Evolutionary conservation across 2,113 vertebrate genomes (phyloP).

Genomic region (Rhizomys pruinosus): DNA sequence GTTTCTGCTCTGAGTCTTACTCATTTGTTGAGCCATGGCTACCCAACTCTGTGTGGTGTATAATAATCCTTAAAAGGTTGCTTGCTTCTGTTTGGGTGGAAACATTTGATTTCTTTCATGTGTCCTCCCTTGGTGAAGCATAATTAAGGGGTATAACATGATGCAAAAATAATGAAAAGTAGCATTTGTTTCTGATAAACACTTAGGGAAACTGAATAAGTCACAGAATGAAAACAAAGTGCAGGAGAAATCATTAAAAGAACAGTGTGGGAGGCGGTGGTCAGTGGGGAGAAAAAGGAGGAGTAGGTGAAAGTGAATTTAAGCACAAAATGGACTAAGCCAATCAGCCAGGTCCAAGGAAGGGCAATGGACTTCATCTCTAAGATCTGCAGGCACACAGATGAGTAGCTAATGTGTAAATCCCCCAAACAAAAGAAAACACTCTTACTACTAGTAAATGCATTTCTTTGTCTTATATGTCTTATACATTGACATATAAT

Average conservation of each 20-base stretch:
- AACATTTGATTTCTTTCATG: slow-evolving; percentile 32
- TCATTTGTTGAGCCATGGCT: slow-evolving; percentile 38
- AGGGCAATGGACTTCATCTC: neutral
- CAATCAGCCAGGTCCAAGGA: neutral
- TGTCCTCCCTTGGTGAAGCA: neutral
- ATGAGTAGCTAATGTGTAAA: neutral
- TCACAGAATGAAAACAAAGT: slow-evolving; percentile 19
- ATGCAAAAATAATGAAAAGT: slow-evolving; percentile 35
- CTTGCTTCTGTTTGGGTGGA: slow-evolving; percentile 11
- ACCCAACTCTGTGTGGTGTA: neutral
- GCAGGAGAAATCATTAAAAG: neutral
- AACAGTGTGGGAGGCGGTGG: neutral
- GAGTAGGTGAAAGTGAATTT: too few relatives aligned
- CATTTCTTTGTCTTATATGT: slow-evolving; percentile 20
- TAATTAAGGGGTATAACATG: neutral
- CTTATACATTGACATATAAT: neutral
- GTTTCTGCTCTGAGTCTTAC: slow-evolving; percentile 21
- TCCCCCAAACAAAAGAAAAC: neutral
- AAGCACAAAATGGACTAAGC: too few relatives aligned
- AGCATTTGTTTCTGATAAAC: slow-evolving; percentile 28
- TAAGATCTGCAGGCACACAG: neutral
- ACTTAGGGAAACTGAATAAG: neutral
- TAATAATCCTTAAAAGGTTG: neutral
- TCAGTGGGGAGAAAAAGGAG: neutral
- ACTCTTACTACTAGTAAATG: neutral